Conservation (phyloP, 1,140 invertebrate genomes). For the Heliconius hewitsoni region DNA sequence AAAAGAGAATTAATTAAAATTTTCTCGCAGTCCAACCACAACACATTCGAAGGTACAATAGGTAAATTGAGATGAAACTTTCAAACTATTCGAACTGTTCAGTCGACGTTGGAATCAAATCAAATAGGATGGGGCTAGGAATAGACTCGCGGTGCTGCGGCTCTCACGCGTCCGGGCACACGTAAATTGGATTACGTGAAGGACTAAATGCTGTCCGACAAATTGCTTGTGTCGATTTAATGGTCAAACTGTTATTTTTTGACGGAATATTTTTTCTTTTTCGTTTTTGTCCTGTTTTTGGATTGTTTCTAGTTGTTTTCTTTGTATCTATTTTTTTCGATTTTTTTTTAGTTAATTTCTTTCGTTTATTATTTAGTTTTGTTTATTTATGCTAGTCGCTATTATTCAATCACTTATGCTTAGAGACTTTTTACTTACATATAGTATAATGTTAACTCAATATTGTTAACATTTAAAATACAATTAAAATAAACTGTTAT, state of each 20-base stretch:
- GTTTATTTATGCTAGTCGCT: too few species aligned
- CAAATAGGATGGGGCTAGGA: slow-evolving; percentile 55
- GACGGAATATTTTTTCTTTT: background rate
- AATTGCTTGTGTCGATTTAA: slow-evolving; percentile 48
- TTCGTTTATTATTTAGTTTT: background rate
- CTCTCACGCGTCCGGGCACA: slow-evolving; percentile 42
- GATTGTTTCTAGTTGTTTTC: background rate
- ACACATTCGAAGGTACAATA: background rate
- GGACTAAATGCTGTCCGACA: slow-evolving; percentile 47
- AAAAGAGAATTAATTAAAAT: background rate
- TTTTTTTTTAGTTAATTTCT: background rate
- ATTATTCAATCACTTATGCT: too few species aligned
- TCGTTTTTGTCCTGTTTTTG: background rate
- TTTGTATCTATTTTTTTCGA: background rate
- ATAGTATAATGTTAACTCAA: too few species aligned
- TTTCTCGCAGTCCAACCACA: background rate
- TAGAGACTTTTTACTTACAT: too few species aligned
- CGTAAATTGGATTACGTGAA: slow-evolving; percentile 52
- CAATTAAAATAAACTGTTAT: too few species aligned
- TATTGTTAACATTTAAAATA: too few species aligned
- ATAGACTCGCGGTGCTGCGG: slow-evolving; percentile 38
- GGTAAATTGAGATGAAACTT: slow-evolving; percentile 1
- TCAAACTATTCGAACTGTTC: slow-evolving; percentile 36
- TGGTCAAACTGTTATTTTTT: slow-evolving; percentile 18
- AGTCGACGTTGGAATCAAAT: slow-evolving; percentile 46